Evolutionary conservation across 2,888 invertebrate species (phyloP).

Genomic region (Petrophora chlorosata): DNA sequence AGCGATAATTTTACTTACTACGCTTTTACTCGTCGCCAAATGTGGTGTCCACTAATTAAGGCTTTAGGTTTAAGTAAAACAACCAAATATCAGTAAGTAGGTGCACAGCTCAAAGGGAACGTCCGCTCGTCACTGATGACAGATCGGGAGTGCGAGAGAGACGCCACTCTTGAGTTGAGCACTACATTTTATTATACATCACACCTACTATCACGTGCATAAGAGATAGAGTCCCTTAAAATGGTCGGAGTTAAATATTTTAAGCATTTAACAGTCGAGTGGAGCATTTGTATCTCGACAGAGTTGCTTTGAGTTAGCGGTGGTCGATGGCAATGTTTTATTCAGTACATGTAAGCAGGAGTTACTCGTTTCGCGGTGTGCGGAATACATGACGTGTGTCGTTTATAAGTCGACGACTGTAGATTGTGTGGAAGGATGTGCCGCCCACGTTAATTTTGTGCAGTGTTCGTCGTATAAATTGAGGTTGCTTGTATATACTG

Average conservation of each 20-base stretch:
- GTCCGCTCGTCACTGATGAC: too few relatives aligned
- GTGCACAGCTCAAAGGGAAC: too few relatives aligned
- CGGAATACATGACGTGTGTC: background rate
- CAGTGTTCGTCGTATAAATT: too few relatives aligned
- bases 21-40: too few relatives aligned
- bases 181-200: too few relatives aligned
- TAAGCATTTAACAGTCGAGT: constrained; percentile 64
- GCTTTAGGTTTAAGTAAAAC: too few relatives aligned
- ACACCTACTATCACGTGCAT: constrained; percentile 32
- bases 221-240: constrained; percentile 41
- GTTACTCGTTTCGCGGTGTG: constrained; percentile 36
- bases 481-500: too few relatives aligned
- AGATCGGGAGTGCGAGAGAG: too few relatives aligned
- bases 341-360: constrained; percentile 61
- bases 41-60: too few relatives aligned
- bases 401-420: constrained; percentile 24
- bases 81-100: too few relatives aligned
- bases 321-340: constrained; percentile 65
- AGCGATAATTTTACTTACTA: too few relatives aligned
- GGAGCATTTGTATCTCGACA: constrained; percentile 78
- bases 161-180: too few relatives aligned
- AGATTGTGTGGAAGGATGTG: constrained; percentile 33
- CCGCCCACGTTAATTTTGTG: constrained; percentile 10
- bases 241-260: constrained; percentile 70
- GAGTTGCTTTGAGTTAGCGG: constrained; percentile 66